Evolutionary conservation across 1,140 invertebrate species (phyloP), one percentile per base, ranked within the genome.

Genomic region (Danaus plexippus): DNA sequence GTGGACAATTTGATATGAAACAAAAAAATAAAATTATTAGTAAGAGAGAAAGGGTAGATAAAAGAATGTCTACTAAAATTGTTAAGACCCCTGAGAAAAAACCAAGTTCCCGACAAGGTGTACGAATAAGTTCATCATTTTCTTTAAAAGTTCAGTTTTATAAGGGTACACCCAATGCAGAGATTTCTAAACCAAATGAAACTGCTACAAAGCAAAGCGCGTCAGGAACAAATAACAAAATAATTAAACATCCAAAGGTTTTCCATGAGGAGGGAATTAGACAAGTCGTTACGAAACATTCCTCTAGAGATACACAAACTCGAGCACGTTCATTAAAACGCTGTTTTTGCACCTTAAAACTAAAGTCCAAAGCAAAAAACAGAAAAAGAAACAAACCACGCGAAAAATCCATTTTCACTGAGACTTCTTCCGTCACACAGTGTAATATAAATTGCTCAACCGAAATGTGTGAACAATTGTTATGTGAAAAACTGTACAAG

Each of bases 61-160:
- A 12, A 32, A 9, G 11, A 32, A 12, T 10, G 22, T n/a, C 22
- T 6, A 2, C 22, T 11, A 43, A 52, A 49, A 9, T 12, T 22
- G 47, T 53, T 11, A 58, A 43, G 51, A 55, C 49, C 51, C 13
- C 41, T 9, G 44, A 54, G 13, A 13, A 45, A 43, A 47, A 51
- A 40, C 9, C 15, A 50, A 56, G 40, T 12, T 11, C 12, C n/a
- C 54, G 47, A 9, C 60, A 63, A 59, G 57, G 48, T 32, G 60
- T 71, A 11, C 45, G 45, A 45, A 55, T 71, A 40, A 57, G 60
- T 18, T 71, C 69, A 40, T 64, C 54, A n/a, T 58, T 64, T 47
- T 32, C 22, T 32, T 32, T 32, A 32, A 32, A 32, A 5, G 22
- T 32, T 32, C 22, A 32, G 22, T 32, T 32, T 7, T 32, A 32